Base-by-base conservation (phyloP, 2,113 vertebrate species). In the Corythornis cristatus region DNA sequence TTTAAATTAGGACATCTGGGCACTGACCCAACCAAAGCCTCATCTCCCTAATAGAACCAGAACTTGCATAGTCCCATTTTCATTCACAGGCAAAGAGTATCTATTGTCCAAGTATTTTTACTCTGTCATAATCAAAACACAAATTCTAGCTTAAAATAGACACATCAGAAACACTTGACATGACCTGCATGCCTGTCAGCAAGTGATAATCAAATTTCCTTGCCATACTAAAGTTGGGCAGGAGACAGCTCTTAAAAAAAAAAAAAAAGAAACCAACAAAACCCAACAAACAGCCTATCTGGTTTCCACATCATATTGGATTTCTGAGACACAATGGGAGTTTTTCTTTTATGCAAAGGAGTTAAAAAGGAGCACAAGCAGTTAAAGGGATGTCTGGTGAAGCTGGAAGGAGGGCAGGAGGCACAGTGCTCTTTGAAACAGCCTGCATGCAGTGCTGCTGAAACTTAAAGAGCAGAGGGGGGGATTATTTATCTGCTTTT, bases 201-300 rank as follows among this genome's bases (percentile, higher is more conserved):
- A 94, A 96, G 82, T 89, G 91, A 97, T 97, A 97, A 94, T 92
- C 89, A 93, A 93, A 91, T 95, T 94, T 95, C 92, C 74, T 87
- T 94, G 92, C 84, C 57, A 46, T 90, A 78, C 93, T 92, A 87
- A 94, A 91, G 83, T 73, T 90, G 79, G 78, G 64, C 71, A 95
- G 87, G 86, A 96, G 67, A 66, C 42, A 53, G 65, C 74, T 67
- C 33, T 90, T 91, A 15, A 16, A 50, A 66, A 2, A 5, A 25
- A 57, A 17, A 68, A 56, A 25, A 29, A 35, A 37, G 10, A 37
- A 37, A 37, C 37, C 37, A 37, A 37, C 37, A 37, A 37, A 37
- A 37, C 37, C 37, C 31, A 53, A 1, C 6, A 71, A 75, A n/a
- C 51, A 79, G 83, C 45, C 80, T 76, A 43, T 89, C 67, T 75